A percentile compares a stretch with the other conserved stretches of the same genome.
Conservation (phyloP, 2,888 invertebrate species). For the Trimorus sp. region DNA sequence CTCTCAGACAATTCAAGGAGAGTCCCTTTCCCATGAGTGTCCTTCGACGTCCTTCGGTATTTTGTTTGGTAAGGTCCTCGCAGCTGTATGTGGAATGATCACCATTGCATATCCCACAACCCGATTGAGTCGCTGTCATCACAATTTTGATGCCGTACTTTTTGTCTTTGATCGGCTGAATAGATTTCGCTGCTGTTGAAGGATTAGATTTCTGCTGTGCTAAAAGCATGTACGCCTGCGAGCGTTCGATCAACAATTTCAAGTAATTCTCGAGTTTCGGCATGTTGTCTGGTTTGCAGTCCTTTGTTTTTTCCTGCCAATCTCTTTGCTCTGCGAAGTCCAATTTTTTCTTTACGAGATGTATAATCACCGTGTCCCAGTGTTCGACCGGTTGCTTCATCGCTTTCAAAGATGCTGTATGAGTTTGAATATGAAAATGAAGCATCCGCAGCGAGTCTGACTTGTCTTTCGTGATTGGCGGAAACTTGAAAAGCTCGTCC, state of each 20-base stretch:
- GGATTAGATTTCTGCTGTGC: not conserved
- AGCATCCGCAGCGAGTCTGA: slow-evolving; percentile 18
- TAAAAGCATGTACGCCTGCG: slow-evolving; percentile 7
- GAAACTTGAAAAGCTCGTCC: slow-evolving; percentile 17
- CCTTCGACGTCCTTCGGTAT: slow-evolving; percentile 6
- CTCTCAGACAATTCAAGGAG: slow-evolving; percentile 21
- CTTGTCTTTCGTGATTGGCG: slow-evolving; percentile 18
- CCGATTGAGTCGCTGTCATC: not conserved
- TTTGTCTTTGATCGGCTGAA: not conserved
- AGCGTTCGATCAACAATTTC: slow-evolving; percentile 55
- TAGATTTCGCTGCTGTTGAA: not conserved
- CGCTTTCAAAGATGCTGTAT: slow-evolving; percentile 28
- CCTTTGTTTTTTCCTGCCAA: slow-evolving; percentile 18
- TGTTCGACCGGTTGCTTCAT: slow-evolving; percentile 16
- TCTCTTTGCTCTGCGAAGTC: slow-evolving; percentile 13
- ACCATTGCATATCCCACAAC: slow-evolving; percentile 8
- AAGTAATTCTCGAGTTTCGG: slow-evolving; percentile 54
- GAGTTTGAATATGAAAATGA: slow-evolving; percentile 21
- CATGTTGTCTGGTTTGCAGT: slow-evolving; percentile 40
- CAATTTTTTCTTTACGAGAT: slow-evolving; percentile 11
- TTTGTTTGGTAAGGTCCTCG: slow-evolving; percentile 4
- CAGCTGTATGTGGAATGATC: slow-evolving; percentile 3
- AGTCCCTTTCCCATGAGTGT: not conserved
- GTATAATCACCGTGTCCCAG: slow-evolving; percentile 15
- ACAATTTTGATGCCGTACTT: slow-evolving; percentile 9